Conservation (phyloP, 2,888 invertebrate genomes). For the Philonicus albiceps region DNA sequence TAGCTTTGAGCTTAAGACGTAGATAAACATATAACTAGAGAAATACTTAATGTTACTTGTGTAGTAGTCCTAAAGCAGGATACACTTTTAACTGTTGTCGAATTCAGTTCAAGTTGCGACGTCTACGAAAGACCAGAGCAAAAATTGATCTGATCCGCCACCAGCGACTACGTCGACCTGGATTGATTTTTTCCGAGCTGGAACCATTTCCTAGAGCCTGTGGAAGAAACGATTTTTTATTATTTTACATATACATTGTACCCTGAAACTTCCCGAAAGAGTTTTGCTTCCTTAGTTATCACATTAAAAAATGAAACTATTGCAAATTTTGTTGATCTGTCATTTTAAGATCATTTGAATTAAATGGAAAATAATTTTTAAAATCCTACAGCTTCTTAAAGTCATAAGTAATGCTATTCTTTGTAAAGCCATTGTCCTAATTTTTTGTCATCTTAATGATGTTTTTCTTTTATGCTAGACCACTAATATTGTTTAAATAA, state of each 20-base stretch:
- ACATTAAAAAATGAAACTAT: no score
- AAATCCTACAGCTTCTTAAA: no score
- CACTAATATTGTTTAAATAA: no score
- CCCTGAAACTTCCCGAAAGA: no score
- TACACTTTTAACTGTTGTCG: not conserved
- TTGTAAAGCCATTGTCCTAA: no score
- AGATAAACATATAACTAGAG: slow-evolving; percentile 36
- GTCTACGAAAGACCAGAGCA: slow-evolving; percentile 74
- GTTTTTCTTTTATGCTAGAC: no score
- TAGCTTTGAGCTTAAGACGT: slow-evolving; percentile 23
- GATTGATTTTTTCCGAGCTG: slow-evolving; percentile 64
- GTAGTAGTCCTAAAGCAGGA: not conserved
- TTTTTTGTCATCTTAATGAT: no score
- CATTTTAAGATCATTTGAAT: no score
- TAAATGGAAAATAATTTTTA: no score
- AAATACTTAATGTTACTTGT: slow-evolving; percentile 29
- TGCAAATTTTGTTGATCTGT: no score
- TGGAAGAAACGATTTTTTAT: not conserved
- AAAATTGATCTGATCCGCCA: slow-evolving; percentile 84
- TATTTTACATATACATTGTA: not conserved
- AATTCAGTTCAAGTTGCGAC: slow-evolving; percentile 60
- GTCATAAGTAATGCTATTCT: no score
- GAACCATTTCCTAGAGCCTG: slow-evolving; percentile 66
- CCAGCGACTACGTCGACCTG: slow-evolving; percentile 79
- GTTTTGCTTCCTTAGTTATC: no score